These are phyloP conservation scores for Parambassis ranga DNA, from an alignment of 2,797 vertebrate species.

Conservation along the genomic window DNA sequence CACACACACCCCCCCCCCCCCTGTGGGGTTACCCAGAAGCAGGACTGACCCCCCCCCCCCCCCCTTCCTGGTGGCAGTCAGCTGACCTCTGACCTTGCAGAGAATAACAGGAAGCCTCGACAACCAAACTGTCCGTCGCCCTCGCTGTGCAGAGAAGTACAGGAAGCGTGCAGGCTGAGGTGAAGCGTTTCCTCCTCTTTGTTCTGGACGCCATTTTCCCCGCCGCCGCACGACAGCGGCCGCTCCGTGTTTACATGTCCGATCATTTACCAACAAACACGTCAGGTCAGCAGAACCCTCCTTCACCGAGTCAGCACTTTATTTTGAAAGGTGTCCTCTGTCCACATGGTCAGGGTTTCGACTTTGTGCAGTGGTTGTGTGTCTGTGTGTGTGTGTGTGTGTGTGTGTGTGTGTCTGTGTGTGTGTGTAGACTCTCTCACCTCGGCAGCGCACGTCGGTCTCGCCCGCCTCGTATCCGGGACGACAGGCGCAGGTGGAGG, in stretches of 20 bases:
- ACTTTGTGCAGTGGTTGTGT: too few species aligned
- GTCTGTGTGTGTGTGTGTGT: too few species aligned
- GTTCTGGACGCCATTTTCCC: not conserved
- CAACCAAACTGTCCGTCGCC: not conserved
- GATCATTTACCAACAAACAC: too few species aligned
- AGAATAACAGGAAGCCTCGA: constrained; percentile 68
- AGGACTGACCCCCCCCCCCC: not conserved
- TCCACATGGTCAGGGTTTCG: too few species aligned
- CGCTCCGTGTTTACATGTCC: too few species aligned
- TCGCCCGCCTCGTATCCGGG: constrained; percentile 79
- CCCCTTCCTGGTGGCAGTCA: constrained; percentile 46
- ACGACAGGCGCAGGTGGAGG: constrained; percentile 81
- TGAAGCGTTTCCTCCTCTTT: too few species aligned
- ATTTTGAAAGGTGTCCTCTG: too few species aligned
- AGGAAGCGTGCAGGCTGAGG: not conserved
- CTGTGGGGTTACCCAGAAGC: constrained; percentile 6
- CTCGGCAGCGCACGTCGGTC: constrained; percentile 77
- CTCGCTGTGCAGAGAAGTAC: not conserved
- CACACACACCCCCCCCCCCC: not conserved
- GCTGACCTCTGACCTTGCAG: constrained; percentile 59
- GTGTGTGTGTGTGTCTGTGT: too few species aligned
- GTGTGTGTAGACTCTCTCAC: constrained; percentile 61
- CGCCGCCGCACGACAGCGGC: not conserved
- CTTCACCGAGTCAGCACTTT: too few species aligned
- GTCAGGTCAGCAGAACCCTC: too few species aligned